Base-by-base conservation (phyloP, 35 echinoderm and acorn worm genomes). In the Acanthaster planci region DNA sequence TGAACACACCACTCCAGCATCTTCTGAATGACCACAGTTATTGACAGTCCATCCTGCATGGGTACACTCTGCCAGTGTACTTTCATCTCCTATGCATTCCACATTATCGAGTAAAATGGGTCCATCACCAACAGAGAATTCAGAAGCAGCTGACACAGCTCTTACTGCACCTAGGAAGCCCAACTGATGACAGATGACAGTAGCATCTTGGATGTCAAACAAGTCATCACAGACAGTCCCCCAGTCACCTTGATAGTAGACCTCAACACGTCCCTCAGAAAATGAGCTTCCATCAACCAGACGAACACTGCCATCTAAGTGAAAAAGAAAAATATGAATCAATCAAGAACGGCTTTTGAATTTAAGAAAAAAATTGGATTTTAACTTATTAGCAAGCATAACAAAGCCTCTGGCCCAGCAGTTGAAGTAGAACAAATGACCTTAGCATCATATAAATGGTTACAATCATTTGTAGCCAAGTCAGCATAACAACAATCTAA, bases 1-100 rank as follows among this genome's bases (percentile, higher is more conserved):
- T 27, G 81, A 76, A 79, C 88, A 95, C 0, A 52, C 55, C 38
- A 95, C 79, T 8, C 88, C 85, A 14, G 80, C 84, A 84, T 95
- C 88, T 81, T 95, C 93, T 27, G 21, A 17, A 39, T 87, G 88
- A 2, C 31, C 52, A 59, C 93, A 95, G 26, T 90, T 90, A 17
- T 88, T 39, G 7, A 26, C 31, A 0, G 57, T 38, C 32, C 60
- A 58, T 14, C 84, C 88, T 0, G 47, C 31, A 84, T 87, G 85
- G 2, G 36, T 5, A 50, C 93, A 95, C n/a, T 86, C 82, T 0
- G 40, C 52, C n/a, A 90, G 38, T 17, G 58, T 51, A 9, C 22
- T 67, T 59, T 95, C 93, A 8, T 81, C 21, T 8, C 93, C 93
- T 14, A 4, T 19, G 80, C 93, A 95, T 3, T 32, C 4, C 5